phyloP scores from a whole-genome alignment of 2,888 invertebrate genomes.

The Conus canariensis region DNA sequence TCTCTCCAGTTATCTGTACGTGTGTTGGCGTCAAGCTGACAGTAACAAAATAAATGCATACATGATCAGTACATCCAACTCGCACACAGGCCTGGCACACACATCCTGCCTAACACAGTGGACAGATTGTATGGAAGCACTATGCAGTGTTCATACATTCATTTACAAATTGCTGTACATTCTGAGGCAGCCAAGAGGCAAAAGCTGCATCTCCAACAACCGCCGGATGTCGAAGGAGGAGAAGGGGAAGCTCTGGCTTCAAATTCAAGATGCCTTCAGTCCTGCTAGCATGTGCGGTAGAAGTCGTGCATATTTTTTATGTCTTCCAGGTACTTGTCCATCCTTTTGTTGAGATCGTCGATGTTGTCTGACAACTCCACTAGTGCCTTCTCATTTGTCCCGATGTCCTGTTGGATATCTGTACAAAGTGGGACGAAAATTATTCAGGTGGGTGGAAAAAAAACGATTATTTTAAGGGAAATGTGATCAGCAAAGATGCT shows the following conservation, averaged over 20 bases:
- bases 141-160: conserved; percentile 11
- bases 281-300: conserved; percentile 66
- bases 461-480: neutral
- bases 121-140: conserved; percentile 9
- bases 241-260: neutral
- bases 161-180: conserved; percentile 19
- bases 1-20: neutral
- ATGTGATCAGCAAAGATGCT: no score
- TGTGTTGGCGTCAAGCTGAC: neutral
- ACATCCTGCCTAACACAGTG: neutral
- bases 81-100: neutral
- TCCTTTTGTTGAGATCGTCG: conserved; percentile 83
- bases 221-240: neutral
- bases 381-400: conserved; percentile 84
- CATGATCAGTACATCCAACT: neutral
- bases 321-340: conserved; percentile 82
- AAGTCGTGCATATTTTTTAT: conserved; percentile 66
- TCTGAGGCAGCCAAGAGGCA: neutral
- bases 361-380: conserved; percentile 83
- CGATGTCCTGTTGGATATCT: conserved; percentile 85
- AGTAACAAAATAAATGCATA: conserved; percentile 3
- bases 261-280: neutral
- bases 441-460: neutral
- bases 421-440: conserved; percentile 40
- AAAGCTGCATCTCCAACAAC: neutral